These are phyloP conservation scores for Rhea americana DNA, from an alignment of 2,113 vertebrate species.

Conservation along the genomic window DNA sequence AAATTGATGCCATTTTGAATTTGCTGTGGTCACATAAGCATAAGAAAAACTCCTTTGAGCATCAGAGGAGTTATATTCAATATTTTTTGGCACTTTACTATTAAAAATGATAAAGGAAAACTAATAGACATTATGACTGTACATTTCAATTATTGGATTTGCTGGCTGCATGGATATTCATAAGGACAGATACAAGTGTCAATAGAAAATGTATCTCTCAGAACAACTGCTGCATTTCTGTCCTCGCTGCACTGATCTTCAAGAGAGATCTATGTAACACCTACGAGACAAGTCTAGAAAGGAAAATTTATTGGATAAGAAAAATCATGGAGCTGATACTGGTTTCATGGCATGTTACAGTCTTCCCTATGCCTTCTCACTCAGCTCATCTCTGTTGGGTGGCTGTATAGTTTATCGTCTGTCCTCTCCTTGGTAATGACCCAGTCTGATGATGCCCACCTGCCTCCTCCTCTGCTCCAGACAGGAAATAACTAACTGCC, in stretches of 20 bases:
- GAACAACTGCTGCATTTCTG: not conserved
- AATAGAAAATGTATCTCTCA: not conserved
- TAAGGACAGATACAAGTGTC: not conserved
- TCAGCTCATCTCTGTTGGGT: not conserved
- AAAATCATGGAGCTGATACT: not conserved
- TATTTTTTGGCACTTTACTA: not conserved
- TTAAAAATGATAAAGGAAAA: no score
- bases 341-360: not conserved
- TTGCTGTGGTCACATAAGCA: not conserved
- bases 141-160: not conserved
- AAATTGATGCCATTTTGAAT: not conserved
- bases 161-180: not conserved
- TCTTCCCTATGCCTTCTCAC: not conserved
- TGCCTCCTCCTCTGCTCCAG: not conserved
- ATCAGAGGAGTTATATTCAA: not conserved
- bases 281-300: not conserved
- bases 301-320: not conserved
- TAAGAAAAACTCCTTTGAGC: not conserved
- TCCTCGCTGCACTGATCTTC: not conserved
- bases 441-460: not conserved
- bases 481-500: accelerated
- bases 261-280: not conserved
- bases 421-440: not conserved
- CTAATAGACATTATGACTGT: not conserved
- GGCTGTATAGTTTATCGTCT: no score